Conservation (phyloP, 2,797 vertebrate genomes). For the Morus bassanus region DNA sequence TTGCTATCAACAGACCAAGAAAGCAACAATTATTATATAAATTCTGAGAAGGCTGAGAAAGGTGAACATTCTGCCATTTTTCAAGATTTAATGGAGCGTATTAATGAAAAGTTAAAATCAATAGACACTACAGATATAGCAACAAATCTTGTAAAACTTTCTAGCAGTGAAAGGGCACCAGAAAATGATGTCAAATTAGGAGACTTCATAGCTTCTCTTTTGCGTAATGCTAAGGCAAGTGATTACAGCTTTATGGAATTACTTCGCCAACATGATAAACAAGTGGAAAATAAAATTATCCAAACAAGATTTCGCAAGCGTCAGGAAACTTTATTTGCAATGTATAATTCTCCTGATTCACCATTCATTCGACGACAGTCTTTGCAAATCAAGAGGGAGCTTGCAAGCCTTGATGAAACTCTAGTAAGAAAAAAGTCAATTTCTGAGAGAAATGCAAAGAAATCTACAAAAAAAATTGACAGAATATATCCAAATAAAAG, state of each 20-base stretch:
- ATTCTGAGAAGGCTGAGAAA: constrained; percentile 67
- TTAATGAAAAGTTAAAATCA: constrained; percentile 90
- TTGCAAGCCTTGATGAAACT: constrained; percentile 82
- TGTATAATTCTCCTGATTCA: constrained; percentile 79
- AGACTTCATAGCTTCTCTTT: constrained; percentile 88
- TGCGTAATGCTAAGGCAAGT: constrained; percentile 83
- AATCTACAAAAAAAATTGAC: constrained; percentile 39
- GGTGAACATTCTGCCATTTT: constrained; percentile 77
- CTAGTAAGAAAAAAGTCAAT: constrained; percentile 74
- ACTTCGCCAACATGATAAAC: constrained; percentile 83
- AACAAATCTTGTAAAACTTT: constrained; percentile 67
- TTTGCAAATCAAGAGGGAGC: constrained; percentile 88
- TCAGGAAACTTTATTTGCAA: constrained; percentile 83
- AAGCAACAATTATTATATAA: constrained; percentile 26
- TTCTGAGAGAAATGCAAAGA: constrained; percentile 77
- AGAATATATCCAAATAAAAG: constrained; percentile 57
- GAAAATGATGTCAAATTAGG: constrained; percentile 82
- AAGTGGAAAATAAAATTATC: constrained; percentile 84
- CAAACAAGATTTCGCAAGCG: constrained; percentile 87
- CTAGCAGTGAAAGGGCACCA: constrained; percentile 69
- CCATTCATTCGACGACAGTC: constrained; percentile 81
- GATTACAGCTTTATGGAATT: constrained; percentile 92
- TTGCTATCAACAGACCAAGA: constrained; percentile 49
- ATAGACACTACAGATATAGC: constrained; percentile 83
- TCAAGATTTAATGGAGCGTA: constrained; percentile 87